These are phyloP conservation scores for Drosophila antonietae DNA, from an alignment of 2,888 invertebrate genomes.

Conservation along the genomic window DNA sequence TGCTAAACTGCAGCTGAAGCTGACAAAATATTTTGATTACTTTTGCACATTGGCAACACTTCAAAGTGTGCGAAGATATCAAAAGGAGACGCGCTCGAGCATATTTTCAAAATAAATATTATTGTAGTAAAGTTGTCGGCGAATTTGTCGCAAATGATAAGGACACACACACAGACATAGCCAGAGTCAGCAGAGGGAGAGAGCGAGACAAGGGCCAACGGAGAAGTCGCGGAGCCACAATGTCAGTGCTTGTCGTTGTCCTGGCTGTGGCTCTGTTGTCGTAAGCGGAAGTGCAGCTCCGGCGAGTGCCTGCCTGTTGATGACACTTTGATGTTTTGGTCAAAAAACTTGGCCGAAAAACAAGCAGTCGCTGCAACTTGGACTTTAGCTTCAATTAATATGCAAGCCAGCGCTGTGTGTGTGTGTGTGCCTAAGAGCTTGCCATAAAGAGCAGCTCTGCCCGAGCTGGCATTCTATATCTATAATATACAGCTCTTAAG, in stretches of 20 bases:
- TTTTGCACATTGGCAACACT: constrained; percentile 69
- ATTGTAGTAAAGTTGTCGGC: constrained; percentile 73
- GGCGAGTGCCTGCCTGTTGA: constrained; percentile 60
- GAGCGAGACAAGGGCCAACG: no score
- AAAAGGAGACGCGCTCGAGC: constrained; percentile 38
- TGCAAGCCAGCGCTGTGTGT: constrained; percentile 17
- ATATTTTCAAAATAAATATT: constrained; percentile 79
- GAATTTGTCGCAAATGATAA: constrained; percentile 72
- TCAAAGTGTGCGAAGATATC: constrained; percentile 42
- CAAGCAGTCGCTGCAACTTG: constrained; percentile 10
- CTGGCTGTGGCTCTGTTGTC: constrained; percentile 22
- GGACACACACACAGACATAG: constrained; percentile 18
- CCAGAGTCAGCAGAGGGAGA: neutral
- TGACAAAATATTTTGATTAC: constrained; percentile 78
- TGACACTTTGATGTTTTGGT: constrained; percentile 66
- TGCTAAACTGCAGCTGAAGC: constrained; percentile 57
- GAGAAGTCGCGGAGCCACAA: constrained; percentile 6
- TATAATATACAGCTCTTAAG: constrained; percentile 16
- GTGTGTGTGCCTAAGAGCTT: constrained; percentile 44
- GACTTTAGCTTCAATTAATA: constrained; percentile 40
- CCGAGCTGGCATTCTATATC: neutral
- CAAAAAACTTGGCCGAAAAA: constrained; percentile 15
- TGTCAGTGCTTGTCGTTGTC: constrained; percentile 25
- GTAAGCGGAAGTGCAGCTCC: constrained; percentile 52
- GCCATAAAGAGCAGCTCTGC: constrained; percentile 52